phyloP scores from a whole-genome alignment of 2,888 invertebrate genomes.

The Nemapogon koenigi region DNA sequence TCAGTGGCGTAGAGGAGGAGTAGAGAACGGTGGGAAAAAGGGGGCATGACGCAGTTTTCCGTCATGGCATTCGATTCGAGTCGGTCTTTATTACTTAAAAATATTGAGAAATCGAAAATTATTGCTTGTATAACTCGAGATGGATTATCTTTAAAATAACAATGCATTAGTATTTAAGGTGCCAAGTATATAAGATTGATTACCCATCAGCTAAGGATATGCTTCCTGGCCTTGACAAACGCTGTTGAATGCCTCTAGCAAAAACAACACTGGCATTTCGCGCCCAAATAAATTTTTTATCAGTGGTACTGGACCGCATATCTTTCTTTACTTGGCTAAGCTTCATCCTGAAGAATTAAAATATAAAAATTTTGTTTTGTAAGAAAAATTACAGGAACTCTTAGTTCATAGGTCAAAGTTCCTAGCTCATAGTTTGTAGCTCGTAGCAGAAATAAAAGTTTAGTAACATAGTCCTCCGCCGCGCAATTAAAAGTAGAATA shows the following conservation, averaged over 20 bases:
- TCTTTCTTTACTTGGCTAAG: constrained; percentile 28
- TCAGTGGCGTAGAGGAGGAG: too few species aligned
- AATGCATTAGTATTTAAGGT: background rate
- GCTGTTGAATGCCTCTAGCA: constrained; percentile 44
- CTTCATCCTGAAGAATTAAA: background rate
- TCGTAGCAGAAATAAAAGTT: too few species aligned
- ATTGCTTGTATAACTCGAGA: background rate
- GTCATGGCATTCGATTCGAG: too few species aligned
- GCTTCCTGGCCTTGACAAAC: constrained; percentile 34
- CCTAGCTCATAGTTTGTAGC: too few species aligned
- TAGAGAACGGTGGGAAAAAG: too few species aligned
- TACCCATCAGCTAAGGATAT: constrained; percentile 44
- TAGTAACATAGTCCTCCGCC: too few species aligned
- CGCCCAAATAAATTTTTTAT: constrained; percentile 43
- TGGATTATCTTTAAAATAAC: background rate
- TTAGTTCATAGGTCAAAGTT: too few species aligned
- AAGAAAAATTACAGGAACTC: too few species aligned
- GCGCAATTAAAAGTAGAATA: too few species aligned
- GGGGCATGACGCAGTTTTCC: too few species aligned
- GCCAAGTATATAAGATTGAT: constrained; percentile 9
- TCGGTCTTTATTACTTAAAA: too few species aligned
- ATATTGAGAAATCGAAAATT: background rate
- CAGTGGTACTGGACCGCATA: constrained; percentile 27
- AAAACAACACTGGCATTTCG: constrained; percentile 48
- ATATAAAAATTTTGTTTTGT: too few species aligned